Evolutionary conservation across 1,140 invertebrate genomes (phyloP).

Genomic region (Trichonephila clavipes): DNA sequence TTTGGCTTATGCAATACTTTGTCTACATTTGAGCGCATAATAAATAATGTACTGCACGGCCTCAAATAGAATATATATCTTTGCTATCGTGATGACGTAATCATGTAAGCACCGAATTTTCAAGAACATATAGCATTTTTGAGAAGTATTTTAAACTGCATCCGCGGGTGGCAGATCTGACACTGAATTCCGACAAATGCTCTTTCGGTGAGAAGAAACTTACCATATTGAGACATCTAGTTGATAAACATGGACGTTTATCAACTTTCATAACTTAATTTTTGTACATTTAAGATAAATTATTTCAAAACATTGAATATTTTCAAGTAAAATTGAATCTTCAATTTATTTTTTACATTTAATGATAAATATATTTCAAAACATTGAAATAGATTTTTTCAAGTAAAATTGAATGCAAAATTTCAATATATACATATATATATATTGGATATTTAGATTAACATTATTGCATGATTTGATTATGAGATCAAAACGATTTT

Average conservation of each 20-base stretch:
- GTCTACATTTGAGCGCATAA: constrained; percentile 77
- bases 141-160: background rate
- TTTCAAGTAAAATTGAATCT: no score
- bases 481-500: no score
- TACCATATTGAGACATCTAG: constrained; percentile 31
- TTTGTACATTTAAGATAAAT: no score
- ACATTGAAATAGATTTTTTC: no score
- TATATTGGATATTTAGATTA: no score
- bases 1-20: constrained; percentile 77
- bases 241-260: constrained; percentile 9
- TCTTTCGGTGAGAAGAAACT: constrained; percentile 25
- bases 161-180: background rate
- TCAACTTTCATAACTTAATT: no score
- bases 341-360: no score
- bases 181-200: constrained; percentile 77
- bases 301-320: no score
- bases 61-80: constrained; percentile 54
- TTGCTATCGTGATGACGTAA: constrained; percentile 63
- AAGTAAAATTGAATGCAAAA: no score
- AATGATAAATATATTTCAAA: no score
- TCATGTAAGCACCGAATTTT: constrained; percentile 54
- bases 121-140: constrained; percentile 77
- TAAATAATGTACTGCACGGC: constrained; percentile 77
- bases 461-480: no score
- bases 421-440: no score